phyloP scores from a whole-genome alignment of 2,888 invertebrate species.

The Ephialtes manifestator region DNA sequence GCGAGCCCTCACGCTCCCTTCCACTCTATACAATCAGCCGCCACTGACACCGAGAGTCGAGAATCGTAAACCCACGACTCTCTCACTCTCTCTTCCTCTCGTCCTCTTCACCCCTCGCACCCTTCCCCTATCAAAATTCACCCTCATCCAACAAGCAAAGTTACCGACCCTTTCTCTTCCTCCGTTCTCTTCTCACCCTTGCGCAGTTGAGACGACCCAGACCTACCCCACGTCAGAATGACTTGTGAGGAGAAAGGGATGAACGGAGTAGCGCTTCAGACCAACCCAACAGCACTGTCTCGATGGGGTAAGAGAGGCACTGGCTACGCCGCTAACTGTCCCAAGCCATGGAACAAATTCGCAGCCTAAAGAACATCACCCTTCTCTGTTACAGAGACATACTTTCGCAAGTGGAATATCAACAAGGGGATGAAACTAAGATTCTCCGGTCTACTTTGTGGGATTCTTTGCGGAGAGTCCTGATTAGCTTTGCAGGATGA shows the following conservation, averaged over 20 bases:
- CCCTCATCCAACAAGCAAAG: slow-evolving; percentile 58
- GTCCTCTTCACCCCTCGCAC: slow-evolving; percentile 61
- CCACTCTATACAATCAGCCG: slow-evolving; percentile 53
- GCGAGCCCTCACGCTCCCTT: slow-evolving; percentile 53
- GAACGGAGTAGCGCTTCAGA: slow-evolving; percentile 20
- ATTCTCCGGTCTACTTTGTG: background rate
- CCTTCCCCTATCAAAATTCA: slow-evolving; percentile 55
- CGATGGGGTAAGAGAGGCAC: slow-evolving; percentile 52
- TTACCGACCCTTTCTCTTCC: slow-evolving; percentile 53
- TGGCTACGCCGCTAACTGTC: background rate
- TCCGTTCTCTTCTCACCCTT: slow-evolving; percentile 8
- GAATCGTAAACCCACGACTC: slow-evolving; percentile 81
- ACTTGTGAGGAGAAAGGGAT: slow-evolving; percentile 64
- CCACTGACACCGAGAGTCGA: slow-evolving; percentile 74
- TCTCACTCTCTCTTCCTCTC: slow-evolving; percentile 62
- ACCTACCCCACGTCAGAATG: slow-evolving; percentile 79
- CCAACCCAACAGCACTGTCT: slow-evolving; percentile 52
- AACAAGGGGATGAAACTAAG: background rate
- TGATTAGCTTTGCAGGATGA: background rate
- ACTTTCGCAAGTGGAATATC: slow-evolving; percentile 74
- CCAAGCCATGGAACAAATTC: slow-evolving; percentile 60
- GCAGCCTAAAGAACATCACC: slow-evolving; percentile 39
- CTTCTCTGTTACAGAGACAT: slow-evolving; percentile 82
- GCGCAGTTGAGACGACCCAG: slow-evolving; percentile 76
- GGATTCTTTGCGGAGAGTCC: background rate